Percentiles rank a stretch among this genome's conserved stretches.
Evolutionary conservation across 23 tunicate species (phyloP).

Genomic region (Halocynthia roretzi): DNA sequence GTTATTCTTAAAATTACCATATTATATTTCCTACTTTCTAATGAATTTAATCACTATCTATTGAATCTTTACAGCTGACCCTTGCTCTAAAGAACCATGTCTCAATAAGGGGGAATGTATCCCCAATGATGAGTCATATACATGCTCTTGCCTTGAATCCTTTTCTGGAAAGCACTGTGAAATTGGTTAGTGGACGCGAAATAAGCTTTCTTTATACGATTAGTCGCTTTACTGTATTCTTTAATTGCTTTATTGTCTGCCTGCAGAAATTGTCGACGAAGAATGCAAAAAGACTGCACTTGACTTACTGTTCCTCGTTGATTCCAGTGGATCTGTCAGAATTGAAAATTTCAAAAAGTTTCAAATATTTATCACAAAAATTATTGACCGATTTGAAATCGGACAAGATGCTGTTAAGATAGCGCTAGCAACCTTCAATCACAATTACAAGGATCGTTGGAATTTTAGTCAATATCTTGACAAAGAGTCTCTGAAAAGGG

Average conservation of each 20-base stretch:
- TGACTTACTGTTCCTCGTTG: slow-evolving; percentile 44
- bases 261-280: slow-evolving; percentile 24
- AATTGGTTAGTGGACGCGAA: slow-evolving; percentile 11
- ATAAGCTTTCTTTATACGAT: neutral
- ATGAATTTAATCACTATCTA: too few species aligned
- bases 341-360: slow-evolving; percentile 25
- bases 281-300: slow-evolving; percentile 30
- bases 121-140: slow-evolving; percentile 10
- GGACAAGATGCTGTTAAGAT: slow-evolving; percentile 46
- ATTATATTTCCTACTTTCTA: too few species aligned
- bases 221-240: neutral
- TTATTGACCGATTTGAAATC: slow-evolving; percentile 33
- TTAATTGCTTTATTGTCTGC: neutral
- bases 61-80: slow-evolving; percentile 19
- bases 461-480: slow-evolving; percentile 12
- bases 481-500: slow-evolving; percentile 3
- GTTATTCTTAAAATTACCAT: too few species aligned
- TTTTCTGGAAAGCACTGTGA: slow-evolving; percentile 46
- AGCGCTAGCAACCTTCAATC: slow-evolving; percentile 26
- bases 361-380: slow-evolving; percentile 10
- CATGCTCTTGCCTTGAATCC: slow-evolving; percentile 28
- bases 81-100: slow-evolving; percentile 40
- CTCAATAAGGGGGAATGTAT: slow-evolving; percentile 38
- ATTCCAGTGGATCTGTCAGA: slow-evolving; percentile 47
- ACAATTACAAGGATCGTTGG: slow-evolving; percentile 28